phyloP scores from a whole-genome alignment of 2,797 vertebrate genomes.

The Hippopotamyrus pictus region DNA sequence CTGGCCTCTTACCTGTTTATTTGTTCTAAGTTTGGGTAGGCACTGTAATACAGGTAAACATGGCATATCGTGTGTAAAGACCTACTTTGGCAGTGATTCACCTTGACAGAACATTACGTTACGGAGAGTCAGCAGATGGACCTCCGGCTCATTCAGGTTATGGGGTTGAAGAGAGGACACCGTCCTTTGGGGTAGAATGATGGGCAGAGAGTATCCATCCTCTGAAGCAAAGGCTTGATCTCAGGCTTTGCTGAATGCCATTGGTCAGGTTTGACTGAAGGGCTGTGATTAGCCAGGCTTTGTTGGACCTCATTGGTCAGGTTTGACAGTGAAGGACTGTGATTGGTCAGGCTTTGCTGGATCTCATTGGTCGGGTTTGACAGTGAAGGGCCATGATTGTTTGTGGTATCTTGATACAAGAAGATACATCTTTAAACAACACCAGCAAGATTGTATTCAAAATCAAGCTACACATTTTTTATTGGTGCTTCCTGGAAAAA shows the following conservation, averaged over 20 bases:
- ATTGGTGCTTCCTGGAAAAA: not conserved
- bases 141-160: not conserved
- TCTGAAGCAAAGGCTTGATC: not conserved
- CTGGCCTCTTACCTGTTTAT: not conserved
- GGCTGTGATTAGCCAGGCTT: not conserved
- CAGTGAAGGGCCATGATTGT: not conserved
- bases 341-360: not conserved
- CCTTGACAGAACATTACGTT: not conserved
- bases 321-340: not conserved
- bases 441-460: not conserved
- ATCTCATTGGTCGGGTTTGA: not conserved
- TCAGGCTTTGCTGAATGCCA: not conserved
- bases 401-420: not conserved
- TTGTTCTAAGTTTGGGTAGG: not conserved
- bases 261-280: not conserved
- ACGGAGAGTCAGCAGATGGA: not conserved
- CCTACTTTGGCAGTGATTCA: not conserved
- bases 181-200: not conserved
- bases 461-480: not conserved
- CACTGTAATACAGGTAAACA: not conserved
- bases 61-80: not conserved
- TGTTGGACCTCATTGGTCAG: not conserved
- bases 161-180: not conserved
- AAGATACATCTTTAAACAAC: not conserved
- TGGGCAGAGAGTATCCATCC: not conserved